Percentiles rank a stretch among this genome's conserved stretches.
Conservation (phyloP, 2,113 vertebrate species). For the Cisticola juncidis region DNA sequence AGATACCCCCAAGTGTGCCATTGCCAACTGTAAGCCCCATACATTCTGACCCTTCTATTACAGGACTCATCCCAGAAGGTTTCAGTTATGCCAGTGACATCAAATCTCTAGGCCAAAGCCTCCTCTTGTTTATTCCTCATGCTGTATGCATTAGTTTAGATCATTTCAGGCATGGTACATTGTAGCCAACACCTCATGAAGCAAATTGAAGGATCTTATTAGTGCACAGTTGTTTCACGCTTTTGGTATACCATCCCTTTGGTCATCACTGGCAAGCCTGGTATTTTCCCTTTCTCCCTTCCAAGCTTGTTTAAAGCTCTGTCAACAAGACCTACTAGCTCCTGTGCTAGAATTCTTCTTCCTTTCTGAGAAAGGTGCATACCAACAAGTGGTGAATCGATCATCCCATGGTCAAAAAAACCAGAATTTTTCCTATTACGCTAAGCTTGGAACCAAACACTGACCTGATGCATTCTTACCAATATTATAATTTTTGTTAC, state of each 20-base stretch:
- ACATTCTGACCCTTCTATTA: neutral
- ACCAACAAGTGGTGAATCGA: neutral
- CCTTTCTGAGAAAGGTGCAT: neutral
- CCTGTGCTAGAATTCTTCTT: neutral
- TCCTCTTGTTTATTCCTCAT: neutral
- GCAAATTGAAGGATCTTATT: neutral
- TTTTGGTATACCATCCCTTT: neutral
- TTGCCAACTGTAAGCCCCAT: neutral
- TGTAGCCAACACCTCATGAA: neutral
- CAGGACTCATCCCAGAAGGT: neutral
- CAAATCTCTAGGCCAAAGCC: neutral
- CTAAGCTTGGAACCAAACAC: neutral
- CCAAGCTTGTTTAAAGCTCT: neutral
- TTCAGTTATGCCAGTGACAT: neutral
- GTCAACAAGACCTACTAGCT: neutral
- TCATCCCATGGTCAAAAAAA: neutral
- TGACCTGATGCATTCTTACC: neutral
- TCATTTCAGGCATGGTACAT: neutral
- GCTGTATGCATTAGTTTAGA: neutral
- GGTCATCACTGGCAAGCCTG: neutral
- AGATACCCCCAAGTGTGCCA: neutral
- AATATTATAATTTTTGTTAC: neutral
- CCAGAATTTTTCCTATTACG: neutral
- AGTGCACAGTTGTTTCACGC: neutral
- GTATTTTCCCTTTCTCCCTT: neutral